phyloP scores from a whole-genome alignment of 64 coral and sea anemone genomes.

The Trachythela sp. region DNA sequence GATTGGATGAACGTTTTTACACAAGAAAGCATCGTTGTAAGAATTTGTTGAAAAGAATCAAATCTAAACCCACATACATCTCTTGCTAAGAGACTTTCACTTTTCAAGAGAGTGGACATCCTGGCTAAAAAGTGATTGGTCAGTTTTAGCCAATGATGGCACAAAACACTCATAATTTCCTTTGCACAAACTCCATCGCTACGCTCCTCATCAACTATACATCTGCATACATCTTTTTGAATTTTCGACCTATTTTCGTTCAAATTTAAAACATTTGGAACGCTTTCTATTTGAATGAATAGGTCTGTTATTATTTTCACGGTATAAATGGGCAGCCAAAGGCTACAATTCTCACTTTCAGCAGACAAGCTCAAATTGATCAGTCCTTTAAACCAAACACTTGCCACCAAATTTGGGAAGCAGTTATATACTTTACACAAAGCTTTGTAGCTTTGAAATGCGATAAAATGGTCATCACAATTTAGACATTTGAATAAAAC shows the following conservation, averaged over 20 bases:
- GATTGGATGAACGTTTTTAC: background rate
- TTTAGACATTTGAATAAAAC: background rate
- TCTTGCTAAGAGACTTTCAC: background rate
- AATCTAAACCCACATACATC: background rate
- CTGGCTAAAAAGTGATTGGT: background rate
- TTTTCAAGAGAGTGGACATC: background rate
- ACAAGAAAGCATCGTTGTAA: background rate
- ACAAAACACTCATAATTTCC: background rate
- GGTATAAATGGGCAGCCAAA: background rate
- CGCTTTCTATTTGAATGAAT: background rate
- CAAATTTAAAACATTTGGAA: background rate
- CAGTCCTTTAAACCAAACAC: background rate
- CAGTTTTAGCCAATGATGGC: background rate
- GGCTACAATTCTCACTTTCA: background rate
- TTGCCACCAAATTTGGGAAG: background rate
- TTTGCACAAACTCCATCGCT: background rate
- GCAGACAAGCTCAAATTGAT: background rate
- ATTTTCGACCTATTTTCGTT: background rate
- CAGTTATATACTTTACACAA: background rate
- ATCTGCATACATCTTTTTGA: background rate
- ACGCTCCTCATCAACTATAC: background rate
- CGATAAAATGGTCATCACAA: background rate
- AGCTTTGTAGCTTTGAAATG: background rate
- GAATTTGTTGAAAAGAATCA: background rate
- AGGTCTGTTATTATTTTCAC: background rate